Evolutionary conservation across 2,888 invertebrate species (phyloP).

Genomic region (Argyresthia albistria): DNA sequence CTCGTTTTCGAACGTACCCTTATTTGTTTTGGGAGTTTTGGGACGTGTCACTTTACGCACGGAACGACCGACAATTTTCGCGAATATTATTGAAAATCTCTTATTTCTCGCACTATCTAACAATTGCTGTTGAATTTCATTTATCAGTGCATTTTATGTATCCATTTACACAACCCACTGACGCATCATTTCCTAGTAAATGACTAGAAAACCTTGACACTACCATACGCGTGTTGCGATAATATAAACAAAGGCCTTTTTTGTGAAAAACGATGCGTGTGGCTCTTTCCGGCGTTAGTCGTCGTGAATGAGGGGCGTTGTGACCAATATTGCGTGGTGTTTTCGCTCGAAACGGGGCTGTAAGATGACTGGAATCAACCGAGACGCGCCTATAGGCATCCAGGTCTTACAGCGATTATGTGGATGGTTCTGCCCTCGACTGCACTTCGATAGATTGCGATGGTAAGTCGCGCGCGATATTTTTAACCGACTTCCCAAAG

Average conservation of each 20-base stretch:
- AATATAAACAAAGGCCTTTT: slow-evolving; percentile 29
- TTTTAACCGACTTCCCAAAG: neutral
- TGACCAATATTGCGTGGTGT: slow-evolving; percentile 17
- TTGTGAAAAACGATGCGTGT: slow-evolving; percentile 25
- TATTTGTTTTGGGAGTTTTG: too few relatives aligned
- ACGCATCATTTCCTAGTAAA: too few relatives aligned
- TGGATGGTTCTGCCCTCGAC: slow-evolving; percentile 71
- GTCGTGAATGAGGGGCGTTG: slow-evolving; percentile 26
- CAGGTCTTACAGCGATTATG: slow-evolving; percentile 66
- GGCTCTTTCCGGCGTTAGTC: slow-evolving; percentile 12
- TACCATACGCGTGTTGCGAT: neutral
- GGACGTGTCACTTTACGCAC: too few relatives aligned
- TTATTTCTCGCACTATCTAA: too few relatives aligned
- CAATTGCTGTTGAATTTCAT: too few relatives aligned
- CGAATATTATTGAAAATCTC: too few relatives aligned
- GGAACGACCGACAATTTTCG: too few relatives aligned
- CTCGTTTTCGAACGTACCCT: too few relatives aligned
- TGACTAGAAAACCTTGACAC: too few relatives aligned
- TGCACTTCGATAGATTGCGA: slow-evolving; percentile 75
- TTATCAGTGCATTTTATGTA: too few relatives aligned
- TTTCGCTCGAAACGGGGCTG: slow-evolving; percentile 16
- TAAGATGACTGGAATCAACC: slow-evolving; percentile 70
- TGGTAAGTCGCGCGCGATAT: slow-evolving; percentile 63
- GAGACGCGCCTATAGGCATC: slow-evolving; percentile 78
- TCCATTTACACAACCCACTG: too few relatives aligned